Conservation (phyloP, 2,113 vertebrate species). For the Urocitellus parryii region DNA sequence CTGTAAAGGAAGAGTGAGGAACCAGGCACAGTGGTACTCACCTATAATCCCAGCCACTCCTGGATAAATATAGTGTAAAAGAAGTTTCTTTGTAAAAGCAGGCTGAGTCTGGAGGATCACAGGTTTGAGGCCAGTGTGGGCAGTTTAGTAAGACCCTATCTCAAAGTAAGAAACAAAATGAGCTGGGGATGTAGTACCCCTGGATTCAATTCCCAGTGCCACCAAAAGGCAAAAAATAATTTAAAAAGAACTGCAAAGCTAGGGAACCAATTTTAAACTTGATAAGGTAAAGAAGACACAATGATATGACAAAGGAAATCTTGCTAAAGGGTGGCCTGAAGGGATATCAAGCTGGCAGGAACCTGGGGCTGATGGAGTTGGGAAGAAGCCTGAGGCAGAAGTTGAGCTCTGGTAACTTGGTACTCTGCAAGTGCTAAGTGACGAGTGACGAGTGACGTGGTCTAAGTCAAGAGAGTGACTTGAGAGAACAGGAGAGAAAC, state of each 20-base stretch:
- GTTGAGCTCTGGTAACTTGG: not conserved
- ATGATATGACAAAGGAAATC: not conserved
- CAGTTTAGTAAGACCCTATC: not conserved
- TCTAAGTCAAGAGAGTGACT: not conserved
- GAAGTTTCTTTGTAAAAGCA: not conserved
- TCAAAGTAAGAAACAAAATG: not conserved
- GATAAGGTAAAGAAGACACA: not conserved
- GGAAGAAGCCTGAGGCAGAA: not conserved
- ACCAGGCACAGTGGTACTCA: too few relatives aligned
- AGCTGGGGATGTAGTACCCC: not conserved
- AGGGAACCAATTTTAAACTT: not conserved
- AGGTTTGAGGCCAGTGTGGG: not conserved
- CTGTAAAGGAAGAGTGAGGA: not conserved
- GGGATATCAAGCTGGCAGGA: too few relatives aligned
- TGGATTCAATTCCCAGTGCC: too few relatives aligned
- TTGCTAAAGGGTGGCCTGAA: not conserved
- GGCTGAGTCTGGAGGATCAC: not conserved
- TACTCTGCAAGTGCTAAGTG: not conserved
- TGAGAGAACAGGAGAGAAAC: not conserved
- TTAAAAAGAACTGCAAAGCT: not conserved
- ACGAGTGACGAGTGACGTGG: not conserved
- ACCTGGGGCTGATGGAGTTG: not conserved
- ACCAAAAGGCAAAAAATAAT: not conserved
- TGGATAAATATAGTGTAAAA: too few relatives aligned
- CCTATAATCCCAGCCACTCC: not conserved